Conservation (phyloP, 2,888 invertebrate species). For the Xestia xanthographa region DNA sequence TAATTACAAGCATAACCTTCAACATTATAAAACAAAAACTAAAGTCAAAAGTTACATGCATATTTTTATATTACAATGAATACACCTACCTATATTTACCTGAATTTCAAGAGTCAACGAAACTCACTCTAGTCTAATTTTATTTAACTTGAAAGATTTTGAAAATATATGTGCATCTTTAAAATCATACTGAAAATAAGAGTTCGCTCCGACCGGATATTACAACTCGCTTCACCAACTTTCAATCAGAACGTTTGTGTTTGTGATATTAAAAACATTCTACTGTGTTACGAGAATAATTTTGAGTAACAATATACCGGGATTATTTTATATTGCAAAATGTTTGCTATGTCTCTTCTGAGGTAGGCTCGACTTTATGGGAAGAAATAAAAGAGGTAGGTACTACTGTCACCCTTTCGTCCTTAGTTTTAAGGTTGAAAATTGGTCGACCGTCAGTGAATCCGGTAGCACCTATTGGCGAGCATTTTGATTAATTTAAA, state of each 20-base stretch:
- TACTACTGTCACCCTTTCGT: too few species aligned
- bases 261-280: slow-evolving; percentile 51
- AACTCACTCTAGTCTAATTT: neutral
- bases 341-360: neutral
- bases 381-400: neutral
- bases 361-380: too few species aligned
- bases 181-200: slow-evolving; percentile 23
- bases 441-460: too few species aligned
- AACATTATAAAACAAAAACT: neutral
- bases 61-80: neutral
- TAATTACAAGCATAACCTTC: neutral
- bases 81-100: neutral
- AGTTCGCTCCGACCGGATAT: slow-evolving; percentile 46
- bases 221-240: slow-evolving; percentile 54
- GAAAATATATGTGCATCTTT: neutral
- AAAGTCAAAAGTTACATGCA: neutral
- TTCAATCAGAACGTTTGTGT: slow-evolving; percentile 45
- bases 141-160: neutral
- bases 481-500: too few species aligned
- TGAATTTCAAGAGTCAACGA: too few species aligned
- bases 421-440: too few species aligned
- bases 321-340: slow-evolving; percentile 3
- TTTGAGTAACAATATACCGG: slow-evolving; percentile 14
- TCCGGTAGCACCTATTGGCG: too few species aligned
- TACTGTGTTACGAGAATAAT: slow-evolving; percentile 29